Conservation (phyloP, 1,140 invertebrate species). For the Bemisia tabaci region DNA sequence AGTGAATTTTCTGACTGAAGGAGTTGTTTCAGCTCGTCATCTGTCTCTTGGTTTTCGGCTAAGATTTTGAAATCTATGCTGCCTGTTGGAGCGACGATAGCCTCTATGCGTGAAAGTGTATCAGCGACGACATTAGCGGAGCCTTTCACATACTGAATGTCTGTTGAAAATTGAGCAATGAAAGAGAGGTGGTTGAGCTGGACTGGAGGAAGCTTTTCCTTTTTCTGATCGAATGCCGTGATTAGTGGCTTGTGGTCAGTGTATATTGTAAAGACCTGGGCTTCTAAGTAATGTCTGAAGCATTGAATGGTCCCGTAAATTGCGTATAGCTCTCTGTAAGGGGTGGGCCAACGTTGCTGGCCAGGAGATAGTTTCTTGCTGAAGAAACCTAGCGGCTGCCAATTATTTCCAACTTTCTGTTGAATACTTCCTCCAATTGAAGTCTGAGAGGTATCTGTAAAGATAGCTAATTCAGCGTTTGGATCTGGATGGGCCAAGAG, state of each 20-base stretch:
- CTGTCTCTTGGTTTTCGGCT: too few relatives aligned
- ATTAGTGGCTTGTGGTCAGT: constrained; percentile 31
- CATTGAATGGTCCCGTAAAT: constrained; percentile 24
- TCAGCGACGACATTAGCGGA: constrained; percentile 25
- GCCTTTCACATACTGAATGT: constrained; percentile 26
- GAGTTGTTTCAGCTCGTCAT: too few relatives aligned
- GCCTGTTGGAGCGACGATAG: too few relatives aligned
- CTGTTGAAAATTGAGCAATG: constrained; percentile 29
- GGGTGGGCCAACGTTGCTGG: constrained; percentile 17
- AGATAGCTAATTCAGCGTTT: not conserved
- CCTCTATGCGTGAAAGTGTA: constrained; percentile 12
- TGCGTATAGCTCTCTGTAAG: constrained; percentile 27
- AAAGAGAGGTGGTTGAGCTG: constrained; percentile 26
- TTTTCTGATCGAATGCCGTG: constrained; percentile 22
- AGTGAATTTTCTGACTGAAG: too few relatives aligned
- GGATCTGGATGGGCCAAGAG: not conserved
- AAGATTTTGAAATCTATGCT: too few relatives aligned
- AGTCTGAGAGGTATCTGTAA: constrained; percentile 21
- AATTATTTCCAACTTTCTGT: constrained; percentile 9
- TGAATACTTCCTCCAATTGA: constrained; percentile 23
- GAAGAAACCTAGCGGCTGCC: too few relatives aligned
- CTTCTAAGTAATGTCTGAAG: constrained; percentile 27
- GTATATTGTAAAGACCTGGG: constrained; percentile 21
- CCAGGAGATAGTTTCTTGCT: constrained; percentile 8
- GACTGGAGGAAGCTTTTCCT: constrained; percentile 22